Conservation (phyloP, 1,140 invertebrate species). For the Homalodisca vitripennis region DNA sequence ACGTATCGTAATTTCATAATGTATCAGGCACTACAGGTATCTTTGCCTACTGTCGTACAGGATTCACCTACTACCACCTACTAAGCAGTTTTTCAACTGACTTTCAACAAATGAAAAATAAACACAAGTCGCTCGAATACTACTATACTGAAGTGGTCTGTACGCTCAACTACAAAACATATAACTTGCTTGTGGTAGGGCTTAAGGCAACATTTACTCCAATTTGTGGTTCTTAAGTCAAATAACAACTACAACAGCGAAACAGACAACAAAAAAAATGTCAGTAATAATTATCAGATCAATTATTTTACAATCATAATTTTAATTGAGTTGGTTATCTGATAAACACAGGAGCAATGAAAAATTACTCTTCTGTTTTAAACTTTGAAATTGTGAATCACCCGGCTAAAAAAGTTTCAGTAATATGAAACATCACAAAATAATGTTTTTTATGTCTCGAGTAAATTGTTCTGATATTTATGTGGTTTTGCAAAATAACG, state of each 20-base stretch:
- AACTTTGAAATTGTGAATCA: too few relatives aligned
- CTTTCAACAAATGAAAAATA: constrained; percentile 8
- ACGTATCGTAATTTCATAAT: constrained; percentile 7
- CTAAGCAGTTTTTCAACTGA: constrained; percentile 18
- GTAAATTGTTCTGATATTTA: too few relatives aligned
- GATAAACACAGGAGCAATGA: too few relatives aligned
- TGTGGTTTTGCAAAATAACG: too few relatives aligned
- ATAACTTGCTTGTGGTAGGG: neutral
- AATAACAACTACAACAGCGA: neutral
- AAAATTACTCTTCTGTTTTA: too few relatives aligned
- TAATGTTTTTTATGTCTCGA: too few relatives aligned
- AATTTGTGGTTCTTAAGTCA: neutral
- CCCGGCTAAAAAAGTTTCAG: too few relatives aligned
- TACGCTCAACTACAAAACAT: constrained; percentile 19
- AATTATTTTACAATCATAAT: too few relatives aligned
- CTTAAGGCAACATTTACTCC: constrained; percentile 26
- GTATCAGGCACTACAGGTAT: constrained; percentile 30
- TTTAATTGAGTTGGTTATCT: too few relatives aligned
- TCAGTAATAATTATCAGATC: neutral
- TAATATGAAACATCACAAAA: too few relatives aligned
- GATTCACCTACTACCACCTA: too few relatives aligned
- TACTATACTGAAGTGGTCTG: neutral
- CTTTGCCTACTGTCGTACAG: neutral
- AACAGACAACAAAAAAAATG: neutral
- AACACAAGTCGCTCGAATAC: neutral